Base-by-base conservation (phyloP, 2,113 vertebrate genomes). In the Salminus brasiliensis region DNA sequence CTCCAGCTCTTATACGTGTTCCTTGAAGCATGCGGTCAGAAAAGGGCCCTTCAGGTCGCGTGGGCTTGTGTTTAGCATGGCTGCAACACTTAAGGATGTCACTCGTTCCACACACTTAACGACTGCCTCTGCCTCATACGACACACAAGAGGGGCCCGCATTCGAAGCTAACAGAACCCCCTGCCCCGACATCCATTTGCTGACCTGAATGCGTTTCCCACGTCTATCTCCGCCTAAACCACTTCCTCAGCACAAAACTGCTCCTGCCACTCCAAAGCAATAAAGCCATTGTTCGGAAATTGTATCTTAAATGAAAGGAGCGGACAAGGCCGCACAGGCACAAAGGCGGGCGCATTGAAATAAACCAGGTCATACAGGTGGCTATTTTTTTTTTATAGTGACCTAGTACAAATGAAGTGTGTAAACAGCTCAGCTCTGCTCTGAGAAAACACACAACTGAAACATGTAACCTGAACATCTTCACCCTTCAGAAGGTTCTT, bases 11-110 rank as follows among this genome's bases (percentile, higher is more conserved):
- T 73, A 65, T 52, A 36, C 53, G 36, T 70, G 67, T 69, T 63
- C 41, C 63, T 82, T 86, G 88, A 91, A 89, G 79, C 90, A 84
- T 89, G 87, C 32, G 88, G 89, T 86, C 84, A 79, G 72, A 74
- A 59, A 63, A 41, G 25, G 79, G 63, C 84, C 83, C 87, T 74
- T 11, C 3, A 34, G 79, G 74, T 70, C 23, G 4, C 16, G 72
- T 12, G 12, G 7, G 47, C 27, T 36, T 52, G 55, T 63, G 43
- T 62, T 29, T 32, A n/a, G n/a, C 10, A 49, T 23, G 23, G 72
- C 60, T 84, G 63, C 72, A 72, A 11, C 63, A 78, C 72, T 84
- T 41, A 27, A 45, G 27, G 27, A 16, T 27, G 21, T 16, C 60
- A 47, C 41, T 9, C 36, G 15, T 34, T 5, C 15, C 1, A 27